Evolutionary conservation across 2,797 vertebrate genomes (phyloP).

Genomic region (Squalus acanthias): DNA sequence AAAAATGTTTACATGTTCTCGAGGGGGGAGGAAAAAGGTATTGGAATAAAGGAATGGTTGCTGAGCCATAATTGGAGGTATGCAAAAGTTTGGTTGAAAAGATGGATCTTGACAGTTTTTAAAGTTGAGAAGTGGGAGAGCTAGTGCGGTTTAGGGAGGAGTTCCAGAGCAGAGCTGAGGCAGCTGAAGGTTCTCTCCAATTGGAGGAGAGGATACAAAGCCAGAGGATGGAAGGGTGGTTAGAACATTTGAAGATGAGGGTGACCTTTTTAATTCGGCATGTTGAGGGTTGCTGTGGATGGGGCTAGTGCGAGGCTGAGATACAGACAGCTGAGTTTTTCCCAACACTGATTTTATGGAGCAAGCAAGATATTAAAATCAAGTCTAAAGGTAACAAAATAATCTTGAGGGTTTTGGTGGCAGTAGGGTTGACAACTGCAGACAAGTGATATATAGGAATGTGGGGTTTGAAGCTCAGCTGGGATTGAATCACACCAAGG

Average conservation of each 20-base stretch:
- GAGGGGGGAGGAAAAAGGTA: neutral
- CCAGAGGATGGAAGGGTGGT: neutral
- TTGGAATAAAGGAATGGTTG: neutral
- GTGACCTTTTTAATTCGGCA: neutral
- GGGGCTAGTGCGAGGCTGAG: neutral
- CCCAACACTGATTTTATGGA: neutral
- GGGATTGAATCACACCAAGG: too few relatives aligned
- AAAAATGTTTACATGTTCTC: neutral
- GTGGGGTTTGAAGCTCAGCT: too few relatives aligned
- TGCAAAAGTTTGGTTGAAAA: neutral
- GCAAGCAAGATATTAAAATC: neutral
- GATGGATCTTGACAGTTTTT: neutral
- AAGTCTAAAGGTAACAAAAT: too few relatives aligned
- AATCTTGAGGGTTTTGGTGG: neutral
- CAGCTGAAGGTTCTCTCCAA: neutral
- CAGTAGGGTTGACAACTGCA: neutral
- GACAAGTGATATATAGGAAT: neutral
- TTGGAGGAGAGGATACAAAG: neutral
- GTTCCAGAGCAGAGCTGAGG: neutral
- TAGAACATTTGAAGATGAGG: neutral
- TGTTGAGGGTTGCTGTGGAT: neutral
- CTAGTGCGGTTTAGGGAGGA: neutral
- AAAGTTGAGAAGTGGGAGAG: neutral
- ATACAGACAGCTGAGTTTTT: neutral
- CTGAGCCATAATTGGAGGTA: neutral